A percentile compares a stretch with the other conserved stretches of the same genome.
Evolutionary conservation across 2,797 vertebrate species (phyloP).

Genomic region (Siniperca obscura): DNA sequence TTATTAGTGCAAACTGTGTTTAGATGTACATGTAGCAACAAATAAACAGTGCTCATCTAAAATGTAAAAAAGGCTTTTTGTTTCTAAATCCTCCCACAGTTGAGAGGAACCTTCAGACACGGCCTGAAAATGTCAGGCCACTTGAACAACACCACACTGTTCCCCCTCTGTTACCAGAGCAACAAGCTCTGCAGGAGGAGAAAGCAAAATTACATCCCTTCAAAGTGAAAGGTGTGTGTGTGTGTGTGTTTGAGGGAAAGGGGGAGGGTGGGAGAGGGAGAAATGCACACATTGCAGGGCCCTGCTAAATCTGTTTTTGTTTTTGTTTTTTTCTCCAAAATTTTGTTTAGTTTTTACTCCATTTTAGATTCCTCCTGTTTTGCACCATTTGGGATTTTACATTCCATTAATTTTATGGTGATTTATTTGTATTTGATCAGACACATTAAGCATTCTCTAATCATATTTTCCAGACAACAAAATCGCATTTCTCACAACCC

Average conservation of each 20-base stretch:
- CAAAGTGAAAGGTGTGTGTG: slow-evolving; percentile 59
- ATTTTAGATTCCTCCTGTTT: slow-evolving; percentile 35
- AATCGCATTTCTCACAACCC: slow-evolving; percentile 33
- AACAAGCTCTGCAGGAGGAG: slow-evolving; percentile 74
- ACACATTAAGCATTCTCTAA: slow-evolving; percentile 31
- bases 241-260: background rate
- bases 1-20: background rate
- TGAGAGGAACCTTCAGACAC: slow-evolving; percentile 70
- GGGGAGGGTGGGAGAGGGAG: background rate
- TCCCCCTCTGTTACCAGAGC: slow-evolving; percentile 77
- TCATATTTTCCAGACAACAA: slow-evolving; percentile 49
- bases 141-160: slow-evolving; percentile 69
- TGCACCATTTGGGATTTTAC: slow-evolving; percentile 38
- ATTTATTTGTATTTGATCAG: slow-evolving; percentile 48
- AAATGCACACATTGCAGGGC: slow-evolving; percentile 16
- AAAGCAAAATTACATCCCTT: slow-evolving; percentile 72
- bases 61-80: slow-evolving; percentile 11
- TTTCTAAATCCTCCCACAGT: slow-evolving; percentile 34
- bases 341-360: slow-evolving; percentile 15
- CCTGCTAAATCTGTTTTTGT: slow-evolving; percentile 10
- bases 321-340: background rate
- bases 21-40: background rate
- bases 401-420: slow-evolving; percentile 42
- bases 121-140: slow-evolving; percentile 78
- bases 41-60: slow-evolving; percentile 22